These are phyloP conservation scores for Sturnira hondurensis DNA, from an alignment of 2,113 vertebrate species.

Conservation along the genomic window DNA sequence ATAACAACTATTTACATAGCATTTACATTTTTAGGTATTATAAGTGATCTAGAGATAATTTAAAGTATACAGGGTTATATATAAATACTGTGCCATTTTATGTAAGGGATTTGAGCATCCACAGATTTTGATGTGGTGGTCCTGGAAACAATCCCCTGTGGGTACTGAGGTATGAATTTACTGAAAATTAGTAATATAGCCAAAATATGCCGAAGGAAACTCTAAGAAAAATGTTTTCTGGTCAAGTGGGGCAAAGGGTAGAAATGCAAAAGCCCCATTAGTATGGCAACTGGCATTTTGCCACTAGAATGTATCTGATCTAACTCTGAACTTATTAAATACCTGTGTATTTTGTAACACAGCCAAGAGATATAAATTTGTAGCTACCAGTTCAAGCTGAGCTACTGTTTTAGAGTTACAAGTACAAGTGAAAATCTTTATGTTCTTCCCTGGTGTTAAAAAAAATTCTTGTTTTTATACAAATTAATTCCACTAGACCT, in stretches of 20 bases:
- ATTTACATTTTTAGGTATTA: background rate
- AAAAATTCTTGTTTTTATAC: background rate
- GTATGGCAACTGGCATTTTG: conserved; percentile 3
- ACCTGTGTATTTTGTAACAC: background rate
- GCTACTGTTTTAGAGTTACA: background rate
- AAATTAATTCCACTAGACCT: conserved; percentile 44
- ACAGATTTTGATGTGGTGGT: background rate
- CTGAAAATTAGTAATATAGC: conserved; percentile 6
- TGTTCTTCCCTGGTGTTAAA: background rate
- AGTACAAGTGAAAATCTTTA: conserved; percentile 35
- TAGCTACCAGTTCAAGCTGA: conserved; percentile 22
- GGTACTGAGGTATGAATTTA: background rate
- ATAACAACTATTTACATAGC: background rate
- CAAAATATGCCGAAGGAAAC: background rate
- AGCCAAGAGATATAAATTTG: conserved; percentile 9
- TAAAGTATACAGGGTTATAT: background rate
- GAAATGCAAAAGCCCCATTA: background rate
- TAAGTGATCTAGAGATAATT: background rate
- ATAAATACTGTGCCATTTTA: background rate
- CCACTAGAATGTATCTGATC: background rate
- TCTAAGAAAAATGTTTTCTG: background rate
- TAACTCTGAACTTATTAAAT: background rate
- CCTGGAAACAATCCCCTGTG: background rate
- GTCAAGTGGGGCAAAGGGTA: background rate
- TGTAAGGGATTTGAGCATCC: background rate